Base-by-base conservation (phyloP, 1,140 invertebrate species). In the Leptopilina clavipes region DNA sequence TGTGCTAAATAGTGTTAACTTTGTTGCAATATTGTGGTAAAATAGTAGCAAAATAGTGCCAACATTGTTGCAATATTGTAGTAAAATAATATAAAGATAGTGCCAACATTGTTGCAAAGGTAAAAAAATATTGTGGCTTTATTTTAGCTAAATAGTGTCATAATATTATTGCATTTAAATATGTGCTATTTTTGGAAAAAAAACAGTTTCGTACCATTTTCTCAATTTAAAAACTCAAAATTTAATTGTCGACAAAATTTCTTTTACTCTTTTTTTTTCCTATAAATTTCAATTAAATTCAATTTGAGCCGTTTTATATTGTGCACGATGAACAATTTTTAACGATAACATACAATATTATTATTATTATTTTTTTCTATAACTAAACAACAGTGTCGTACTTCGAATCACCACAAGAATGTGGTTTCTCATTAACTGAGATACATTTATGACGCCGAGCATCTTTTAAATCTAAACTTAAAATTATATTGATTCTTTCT, bases 371-470 rank as follows among this genome's bases (percentile, higher is more conserved):
- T 31, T 31, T 31, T 31, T 31, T 31, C 25, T 31, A 65, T 37
- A 65, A 65, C 59, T 65, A 65, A 65, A 31, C 59, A 65, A 65
- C 59, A 65, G 25, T 65, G 12, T 25, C 59, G 14, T 65, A 65
- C 59, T n/a, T 65, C 12, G 8, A 31, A 65, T 65, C 56, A 73
- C 72, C 72, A 80, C 37, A 75, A 78, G 76, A 22, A 56, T 70
- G 76, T 79, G 74, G 45, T 77, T 81, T 87, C 85, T 86, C 87
- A 81, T 82, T 75, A 72, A 82, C 77, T 81, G 85, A 89, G 85
- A 86, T 84, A 84, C 81, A 83, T 84, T 77, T 73, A 78, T 80
- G 76, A 83, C 78, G 81, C 54, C 70, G 72, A 79, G 82, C 80
- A 77, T 81, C 77, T 83, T 81, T 40, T 8, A 3, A 40, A 40